phyloP scores from a whole-genome alignment of 2,113 vertebrate species.

The Campylomormyrus tamandua region DNA sequence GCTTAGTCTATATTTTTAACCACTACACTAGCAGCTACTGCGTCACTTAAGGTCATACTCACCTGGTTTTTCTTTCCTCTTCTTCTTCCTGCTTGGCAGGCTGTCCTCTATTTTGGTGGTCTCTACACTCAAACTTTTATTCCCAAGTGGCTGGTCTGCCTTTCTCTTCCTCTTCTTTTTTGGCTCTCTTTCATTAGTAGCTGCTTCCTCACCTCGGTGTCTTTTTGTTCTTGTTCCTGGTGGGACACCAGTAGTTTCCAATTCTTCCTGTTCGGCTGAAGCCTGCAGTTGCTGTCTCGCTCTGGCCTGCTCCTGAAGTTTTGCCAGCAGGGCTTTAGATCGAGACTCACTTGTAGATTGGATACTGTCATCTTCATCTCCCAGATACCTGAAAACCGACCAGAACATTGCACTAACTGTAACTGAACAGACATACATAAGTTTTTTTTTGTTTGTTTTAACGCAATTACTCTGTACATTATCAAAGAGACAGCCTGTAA shows the following conservation, averaged over 20 bases:
- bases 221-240: constrained; percentile 13
- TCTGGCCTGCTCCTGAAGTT: constrained; percentile 69
- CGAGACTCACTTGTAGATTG: constrained; percentile 39
- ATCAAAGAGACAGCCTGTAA: neutral
- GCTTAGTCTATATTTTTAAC: neutral
- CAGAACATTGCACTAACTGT: neutral
- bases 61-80: constrained; percentile 4
- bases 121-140: neutral
- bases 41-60: neutral
- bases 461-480: neutral
- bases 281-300: constrained; percentile 62
- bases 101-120: neutral
- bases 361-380: constrained; percentile 47
- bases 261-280: neutral
- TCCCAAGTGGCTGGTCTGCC: neutral
- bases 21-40: neutral
- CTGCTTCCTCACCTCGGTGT: neutral
- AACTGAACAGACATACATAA: neutral
- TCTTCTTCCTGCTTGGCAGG: constrained; percentile 12
- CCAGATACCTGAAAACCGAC: constrained; percentile 61
- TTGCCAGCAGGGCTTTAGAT: constrained; percentile 64
- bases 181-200: neutral
- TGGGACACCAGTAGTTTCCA: neutral
- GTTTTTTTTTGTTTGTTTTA: neutral
- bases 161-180: constrained; percentile 20